A percentile compares a stretch with the other conserved stretches of the same genome.
These are phyloP conservation scores for Crotalus viridis DNA, from an alignment of 2,113 vertebrate species.

Conservation along the genomic window DNA sequence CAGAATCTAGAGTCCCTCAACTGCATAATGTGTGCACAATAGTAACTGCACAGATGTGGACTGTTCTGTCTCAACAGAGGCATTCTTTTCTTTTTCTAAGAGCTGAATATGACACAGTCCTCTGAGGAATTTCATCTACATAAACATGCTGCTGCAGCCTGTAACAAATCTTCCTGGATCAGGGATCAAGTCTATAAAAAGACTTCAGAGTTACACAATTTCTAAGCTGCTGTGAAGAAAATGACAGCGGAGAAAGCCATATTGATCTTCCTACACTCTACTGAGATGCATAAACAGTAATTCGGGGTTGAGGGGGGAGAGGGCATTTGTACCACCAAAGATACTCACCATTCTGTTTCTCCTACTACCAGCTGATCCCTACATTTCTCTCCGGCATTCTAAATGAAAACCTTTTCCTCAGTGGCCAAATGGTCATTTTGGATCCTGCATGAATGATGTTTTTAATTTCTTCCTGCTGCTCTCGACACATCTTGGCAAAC, in stretches of 20 bases:
- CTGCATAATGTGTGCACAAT: no score
- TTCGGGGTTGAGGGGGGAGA: constrained; percentile 6
- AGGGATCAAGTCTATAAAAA: constrained; percentile 6
- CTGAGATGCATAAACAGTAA: constrained; percentile 10
- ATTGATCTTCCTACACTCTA: constrained; percentile 35
- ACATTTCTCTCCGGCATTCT: constrained; percentile 40
- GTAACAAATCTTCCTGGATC: constrained; percentile 4
- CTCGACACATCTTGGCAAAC: constrained; percentile 42
- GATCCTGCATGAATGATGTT: constrained; percentile 47
- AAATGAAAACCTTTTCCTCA: constrained; percentile 50
- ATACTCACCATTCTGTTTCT: constrained; percentile 21
- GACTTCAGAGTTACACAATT: constrained; percentile 1
- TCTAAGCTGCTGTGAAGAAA: constrained; percentile 2
- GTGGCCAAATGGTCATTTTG: constrained; percentile 51
- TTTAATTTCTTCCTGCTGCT: constrained; percentile 61
- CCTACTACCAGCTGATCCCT: constrained; percentile 51
- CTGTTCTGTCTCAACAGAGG: background rate
- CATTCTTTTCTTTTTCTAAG: background rate
- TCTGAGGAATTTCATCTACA: background rate
- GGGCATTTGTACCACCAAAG: constrained; percentile 33
- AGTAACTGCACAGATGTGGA: background rate
- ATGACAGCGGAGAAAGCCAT: constrained; percentile 13
- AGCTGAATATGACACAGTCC: background rate
- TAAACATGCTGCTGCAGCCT: background rate
- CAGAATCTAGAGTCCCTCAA: no score